A percentile compares a stretch with the other conserved stretches of the same genome.
Conservation (phyloP, 2,797 vertebrate genomes). For the Pseudochirops corinnae region DNA sequence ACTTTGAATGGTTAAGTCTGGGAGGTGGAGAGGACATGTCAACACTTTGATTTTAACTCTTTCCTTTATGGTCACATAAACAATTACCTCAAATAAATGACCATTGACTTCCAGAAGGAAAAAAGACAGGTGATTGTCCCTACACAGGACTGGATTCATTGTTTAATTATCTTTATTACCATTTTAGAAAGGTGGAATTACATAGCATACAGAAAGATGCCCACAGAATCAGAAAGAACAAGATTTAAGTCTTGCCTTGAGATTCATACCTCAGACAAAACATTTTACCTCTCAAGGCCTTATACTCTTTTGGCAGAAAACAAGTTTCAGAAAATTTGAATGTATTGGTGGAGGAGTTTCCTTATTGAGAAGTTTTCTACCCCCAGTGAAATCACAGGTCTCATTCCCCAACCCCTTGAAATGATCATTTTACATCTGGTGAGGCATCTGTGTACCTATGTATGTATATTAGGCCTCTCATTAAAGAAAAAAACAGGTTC, state of each 20-base stretch:
- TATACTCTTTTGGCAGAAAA: neutral
- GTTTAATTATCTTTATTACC: neutral
- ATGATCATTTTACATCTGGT: neutral
- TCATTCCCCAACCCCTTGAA: neutral
- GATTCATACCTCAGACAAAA: neutral
- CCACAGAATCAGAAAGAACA: neutral
- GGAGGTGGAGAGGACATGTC: constrained; percentile 52
- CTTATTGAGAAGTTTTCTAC: neutral
- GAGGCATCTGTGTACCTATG: neutral
- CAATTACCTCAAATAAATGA: neutral
- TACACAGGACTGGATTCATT: neutral
- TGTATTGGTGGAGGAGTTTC: neutral
- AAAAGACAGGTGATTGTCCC: neutral
- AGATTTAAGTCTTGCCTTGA: neutral
- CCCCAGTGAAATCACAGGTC: neutral
- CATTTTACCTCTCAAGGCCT: neutral
- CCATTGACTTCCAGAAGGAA: neutral
- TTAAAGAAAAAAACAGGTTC: neutral
- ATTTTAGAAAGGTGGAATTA: neutral
- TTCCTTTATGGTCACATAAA: neutral
- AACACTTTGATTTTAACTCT: constrained; percentile 35
- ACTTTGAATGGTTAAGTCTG: constrained; percentile 55
- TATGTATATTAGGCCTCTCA: neutral
- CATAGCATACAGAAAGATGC: neutral
- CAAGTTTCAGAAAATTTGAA: neutral